Evolutionary conservation across 1,140 invertebrate species (phyloP).

Genomic region (silkworm (Bombyx mori)): ASM3026992v2 NC_085122.1:9136001-9136500

Average conservation of each 20-base stretch:
- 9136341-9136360: constrained; percentile 85
- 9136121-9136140: constrained; percentile 79
- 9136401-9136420: constrained; percentile 76
- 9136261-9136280: constrained; percentile 80
- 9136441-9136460: constrained; percentile 51
- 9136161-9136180: constrained; percentile 75
- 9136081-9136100: constrained; percentile 79
- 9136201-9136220: constrained; percentile 86
- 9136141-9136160: constrained; percentile 48
- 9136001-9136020: constrained; percentile 76
- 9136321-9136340: constrained; percentile 83
- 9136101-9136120: constrained; percentile 86
- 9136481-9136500: constrained; percentile 54
- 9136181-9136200: constrained; percentile 88
- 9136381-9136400: constrained; percentile 57
- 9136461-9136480: constrained; percentile 58
- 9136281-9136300: constrained; percentile 78
- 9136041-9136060: constrained; percentile 67
- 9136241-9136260: constrained; percentile 81
- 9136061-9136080: constrained; percentile 67
- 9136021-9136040: constrained; percentile 74
- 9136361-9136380: constrained; percentile 75
- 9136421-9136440: constrained; percentile 72
- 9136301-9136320: constrained; percentile 79
- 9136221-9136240: constrained; percentile 82